Conservation (phyloP, 2,113 vertebrate genomes). For the Pterocles burchelli region DNA sequence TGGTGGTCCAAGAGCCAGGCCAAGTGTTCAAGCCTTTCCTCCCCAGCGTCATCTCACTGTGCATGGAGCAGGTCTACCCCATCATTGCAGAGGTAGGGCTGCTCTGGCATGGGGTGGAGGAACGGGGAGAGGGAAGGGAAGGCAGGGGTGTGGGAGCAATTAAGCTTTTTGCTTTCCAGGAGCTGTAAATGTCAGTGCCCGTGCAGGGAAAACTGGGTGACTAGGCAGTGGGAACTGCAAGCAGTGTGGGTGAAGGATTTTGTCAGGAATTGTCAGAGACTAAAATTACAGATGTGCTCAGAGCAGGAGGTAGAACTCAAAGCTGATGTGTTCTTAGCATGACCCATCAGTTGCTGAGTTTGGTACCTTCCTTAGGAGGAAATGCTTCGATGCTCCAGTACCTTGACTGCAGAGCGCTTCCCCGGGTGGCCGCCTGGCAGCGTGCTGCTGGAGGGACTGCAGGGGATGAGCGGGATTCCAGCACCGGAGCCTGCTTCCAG, state of each 20-base stretch:
- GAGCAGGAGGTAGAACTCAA: neutral
- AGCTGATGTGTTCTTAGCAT: neutral
- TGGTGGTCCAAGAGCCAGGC: slow-evolving; percentile 97
- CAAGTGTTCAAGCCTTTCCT: slow-evolving; percentile 97
- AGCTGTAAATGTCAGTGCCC: neutral
- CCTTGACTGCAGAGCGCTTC: neutral
- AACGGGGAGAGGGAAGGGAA: neutral
- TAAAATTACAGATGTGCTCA: neutral
- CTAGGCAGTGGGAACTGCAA: neutral
- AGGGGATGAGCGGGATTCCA: neutral
- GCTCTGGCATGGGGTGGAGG: accelerated
- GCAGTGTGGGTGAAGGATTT: neutral
- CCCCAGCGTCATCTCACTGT: slow-evolving; percentile 92
- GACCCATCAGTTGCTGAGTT: neutral
- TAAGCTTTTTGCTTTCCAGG: neutral
- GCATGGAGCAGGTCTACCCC: slow-evolving; percentile 99
- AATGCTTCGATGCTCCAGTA: neutral
- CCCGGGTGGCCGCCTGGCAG: neutral
- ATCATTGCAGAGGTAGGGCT: slow-evolving; percentile 91
- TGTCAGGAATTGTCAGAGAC: neutral
- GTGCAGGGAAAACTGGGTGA: neutral
- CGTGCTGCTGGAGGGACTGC: neutral
- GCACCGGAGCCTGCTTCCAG: neutral
- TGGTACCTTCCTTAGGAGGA: neutral
- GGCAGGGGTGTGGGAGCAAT: neutral